These are phyloP conservation scores for Atlantisia rogersi DNA, from an alignment of 2,113 vertebrate species.

Conservation along the genomic window DNA sequence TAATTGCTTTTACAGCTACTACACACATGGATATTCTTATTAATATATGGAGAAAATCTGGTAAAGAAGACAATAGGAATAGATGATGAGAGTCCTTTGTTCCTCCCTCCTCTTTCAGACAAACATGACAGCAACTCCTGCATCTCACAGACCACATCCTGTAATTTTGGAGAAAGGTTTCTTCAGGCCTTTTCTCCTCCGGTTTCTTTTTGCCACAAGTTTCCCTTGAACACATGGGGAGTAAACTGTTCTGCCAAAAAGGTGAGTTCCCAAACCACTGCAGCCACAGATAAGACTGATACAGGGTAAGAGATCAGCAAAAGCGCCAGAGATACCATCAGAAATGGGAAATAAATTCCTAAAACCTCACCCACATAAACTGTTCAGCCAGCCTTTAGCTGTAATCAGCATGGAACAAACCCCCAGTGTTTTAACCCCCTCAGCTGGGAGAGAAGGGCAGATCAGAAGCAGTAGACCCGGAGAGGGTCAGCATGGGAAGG, in stretches of 20 bases:
- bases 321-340: not conserved
- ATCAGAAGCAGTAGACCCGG: not conserved
- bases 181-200: not conserved
- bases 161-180: not conserved
- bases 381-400: not conserved
- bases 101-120: not conserved
- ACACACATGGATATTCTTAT: not conserved
- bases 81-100: not conserved
- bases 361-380: not conserved
- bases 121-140: not conserved
- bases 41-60: not conserved
- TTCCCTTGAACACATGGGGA: not conserved
- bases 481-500: not conserved
- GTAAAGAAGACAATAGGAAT: not conserved
- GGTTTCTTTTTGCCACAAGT: not conserved
- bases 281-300: not conserved
- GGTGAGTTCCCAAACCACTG: not conserved
- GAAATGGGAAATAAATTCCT: accelerated
- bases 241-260: not conserved
- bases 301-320: not conserved
- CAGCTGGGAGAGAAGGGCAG: not conserved
- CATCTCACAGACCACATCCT: not conserved
- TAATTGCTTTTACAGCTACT: not conserved
- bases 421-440: not conserved
- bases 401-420: not conserved